Conservation (phyloP, 2,888 invertebrate species). For the Sphecodes monilicornis region DNA sequence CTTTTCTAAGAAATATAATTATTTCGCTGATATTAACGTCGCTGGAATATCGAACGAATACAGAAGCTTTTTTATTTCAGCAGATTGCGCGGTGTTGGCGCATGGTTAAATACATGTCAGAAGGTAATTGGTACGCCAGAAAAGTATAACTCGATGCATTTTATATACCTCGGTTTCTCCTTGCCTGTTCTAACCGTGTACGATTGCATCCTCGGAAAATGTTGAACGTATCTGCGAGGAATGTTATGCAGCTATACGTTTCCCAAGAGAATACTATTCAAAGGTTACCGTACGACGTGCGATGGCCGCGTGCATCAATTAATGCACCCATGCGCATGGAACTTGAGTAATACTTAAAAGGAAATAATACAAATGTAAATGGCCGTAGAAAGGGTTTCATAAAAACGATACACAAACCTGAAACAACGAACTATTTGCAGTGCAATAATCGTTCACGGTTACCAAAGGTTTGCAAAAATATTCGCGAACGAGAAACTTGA, state of each 20-base stretch:
- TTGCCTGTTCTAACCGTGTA: constrained; percentile 20
- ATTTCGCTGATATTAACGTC: neutral
- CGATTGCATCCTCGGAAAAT: constrained; percentile 49
- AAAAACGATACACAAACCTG: neutral
- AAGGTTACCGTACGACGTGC: constrained; percentile 68
- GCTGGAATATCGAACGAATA: neutral
- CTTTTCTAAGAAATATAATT: neutral
- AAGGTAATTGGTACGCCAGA: neutral
- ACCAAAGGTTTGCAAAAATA: neutral
- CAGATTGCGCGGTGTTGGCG: neutral
- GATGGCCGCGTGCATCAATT: constrained; percentile 52
- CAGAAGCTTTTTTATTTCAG: neutral
- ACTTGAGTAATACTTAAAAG: constrained; percentile 33
- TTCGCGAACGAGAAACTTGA: neutral
- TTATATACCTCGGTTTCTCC: neutral
- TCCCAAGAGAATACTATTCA: constrained; percentile 56
- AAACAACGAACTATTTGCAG: neutral
- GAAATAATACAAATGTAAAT: constrained; percentile 2
- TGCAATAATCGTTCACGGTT: neutral
- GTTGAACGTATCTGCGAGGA: constrained; percentile 40
- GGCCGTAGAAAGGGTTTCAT: neutral
- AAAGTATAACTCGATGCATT: neutral
- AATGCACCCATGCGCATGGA: constrained; percentile 46
- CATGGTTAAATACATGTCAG: neutral
- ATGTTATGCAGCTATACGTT: constrained; percentile 60